Base-by-base conservation (phyloP, 2,113 vertebrate genomes). In the Percina caprodes region DNA sequence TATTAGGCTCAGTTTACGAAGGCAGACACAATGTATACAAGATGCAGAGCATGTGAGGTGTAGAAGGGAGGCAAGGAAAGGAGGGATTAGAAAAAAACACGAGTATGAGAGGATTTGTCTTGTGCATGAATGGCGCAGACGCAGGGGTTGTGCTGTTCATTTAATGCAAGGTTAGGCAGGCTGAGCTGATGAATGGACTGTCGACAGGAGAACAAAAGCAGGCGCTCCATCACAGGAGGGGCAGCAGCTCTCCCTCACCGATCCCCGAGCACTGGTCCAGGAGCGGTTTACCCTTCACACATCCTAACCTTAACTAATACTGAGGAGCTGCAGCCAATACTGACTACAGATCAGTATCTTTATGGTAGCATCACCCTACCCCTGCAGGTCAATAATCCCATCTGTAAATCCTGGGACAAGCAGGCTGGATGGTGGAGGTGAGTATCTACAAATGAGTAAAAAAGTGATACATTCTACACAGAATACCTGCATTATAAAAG, bases 161-260 rank as follows among this genome's bases (percentile, higher is more conserved):
- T 97, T 97, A 96, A 95, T 96, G 95, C 95, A 96, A 97, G 95
- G 95, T 96, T 97, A 96, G 95, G 95, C 93, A 96, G 95, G 83
- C 94, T 94, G 93, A 92, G 95, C 95, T 95, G 96, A 97, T 94
- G 94, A 94, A 98, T 97, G 95, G 94, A 96, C 88, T 95, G 95
- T 95, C 96, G 95, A 90, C 67, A 55, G 80, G 83, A 90, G 95
- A 94, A 96, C 95, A 96, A 96, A 96, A 94, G 94, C 96, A 91
- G 77, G 84, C 87, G 94, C 91, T 96, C 94, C 89, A 96, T 96
- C 96, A 96, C 35, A 82, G 92, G 86, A 88, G 86, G 79, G 69
- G 68, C 89, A 68, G 83, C 80, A 69, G 81, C 88, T 83, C 83
- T 80, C 84, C 71, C 78, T 77, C 70, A 61, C 83, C 69, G 23